A percentile compares a stretch with the other conserved stretches of the same genome.
Evolutionary conservation across 2,797 vertebrate genomes (phyloP).

Genomic region (Cuculus canorus): DNA sequence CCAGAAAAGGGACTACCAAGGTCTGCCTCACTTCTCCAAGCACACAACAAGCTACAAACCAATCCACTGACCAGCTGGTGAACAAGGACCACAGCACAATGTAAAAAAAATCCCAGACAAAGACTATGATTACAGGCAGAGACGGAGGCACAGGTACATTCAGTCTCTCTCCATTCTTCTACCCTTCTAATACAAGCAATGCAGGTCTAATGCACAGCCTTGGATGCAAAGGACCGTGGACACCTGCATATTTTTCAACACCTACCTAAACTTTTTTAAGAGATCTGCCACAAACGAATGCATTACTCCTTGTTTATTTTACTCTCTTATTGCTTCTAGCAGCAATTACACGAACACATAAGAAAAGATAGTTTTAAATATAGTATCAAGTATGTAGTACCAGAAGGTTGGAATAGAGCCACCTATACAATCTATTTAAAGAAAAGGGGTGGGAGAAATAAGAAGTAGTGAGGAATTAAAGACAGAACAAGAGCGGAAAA

Average conservation of each 20-base stretch:
- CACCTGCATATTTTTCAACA: neutral
- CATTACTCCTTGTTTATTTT: neutral
- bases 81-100: neutral
- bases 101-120: neutral
- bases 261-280: neutral
- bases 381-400: neutral
- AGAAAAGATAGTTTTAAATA: neutral
- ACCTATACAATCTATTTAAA: neutral
- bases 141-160: neutral
- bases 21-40: neutral
- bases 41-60: neutral
- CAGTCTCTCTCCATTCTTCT: neutral
- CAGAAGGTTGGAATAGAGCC: neutral
- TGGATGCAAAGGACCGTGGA: neutral
- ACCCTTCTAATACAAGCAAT: neutral
- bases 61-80: neutral
- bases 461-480: neutral
- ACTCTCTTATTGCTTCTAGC: neutral
- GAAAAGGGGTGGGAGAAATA: neutral
- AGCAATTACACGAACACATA: neutral
- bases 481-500: neutral
- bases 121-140: neutral
- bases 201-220: neutral
- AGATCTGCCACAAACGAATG: neutral
- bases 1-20: neutral